Percentiles rank a stretch among this genome's conserved stretches.
phyloP scores from a whole-genome alignment of 2,888 invertebrate genomes.

The Scelioninae gen. 1 region DNA sequence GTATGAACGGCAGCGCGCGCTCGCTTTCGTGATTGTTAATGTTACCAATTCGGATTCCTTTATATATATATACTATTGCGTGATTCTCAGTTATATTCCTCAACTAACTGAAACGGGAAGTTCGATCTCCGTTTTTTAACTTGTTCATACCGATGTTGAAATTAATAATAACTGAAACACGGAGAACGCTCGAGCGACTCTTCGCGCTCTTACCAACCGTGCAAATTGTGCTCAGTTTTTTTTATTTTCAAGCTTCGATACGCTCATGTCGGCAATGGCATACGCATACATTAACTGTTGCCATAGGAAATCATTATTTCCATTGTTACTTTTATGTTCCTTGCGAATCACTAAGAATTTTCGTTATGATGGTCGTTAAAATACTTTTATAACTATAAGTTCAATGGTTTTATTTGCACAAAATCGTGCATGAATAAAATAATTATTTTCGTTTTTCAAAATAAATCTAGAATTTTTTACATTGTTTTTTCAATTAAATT shows the following conservation, averaged over 20 bases:
- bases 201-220: constrained; percentile 20
- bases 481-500: too few relatives aligned
- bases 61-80: too few relatives aligned
- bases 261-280: constrained; percentile 55
- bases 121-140: constrained; percentile 5
- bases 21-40: constrained; percentile 18
- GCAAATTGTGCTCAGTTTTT: constrained; percentile 42
- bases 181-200: neutral
- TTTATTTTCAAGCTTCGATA: constrained; percentile 64
- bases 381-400: too few relatives aligned
- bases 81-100: constrained; percentile 26
- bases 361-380: too few relatives aligned
- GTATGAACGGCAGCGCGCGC: neutral
- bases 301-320: constrained; percentile 36
- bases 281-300: constrained; percentile 34
- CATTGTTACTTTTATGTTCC: constrained; percentile 18
- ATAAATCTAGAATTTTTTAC: too few relatives aligned
- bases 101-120: constrained; percentile 16
- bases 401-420: too few relatives aligned
- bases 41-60: constrained; percentile 17
- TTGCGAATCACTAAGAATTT: too few relatives aligned
- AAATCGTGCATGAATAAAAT: too few relatives aligned
- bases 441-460: too few relatives aligned
- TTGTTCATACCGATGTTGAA: constrained; percentile 17
- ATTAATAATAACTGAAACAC: constrained; percentile 33